Evolutionary conservation across 2,113 vertebrate genomes (phyloP).

Genomic region (Euleptes europaea): DNA sequence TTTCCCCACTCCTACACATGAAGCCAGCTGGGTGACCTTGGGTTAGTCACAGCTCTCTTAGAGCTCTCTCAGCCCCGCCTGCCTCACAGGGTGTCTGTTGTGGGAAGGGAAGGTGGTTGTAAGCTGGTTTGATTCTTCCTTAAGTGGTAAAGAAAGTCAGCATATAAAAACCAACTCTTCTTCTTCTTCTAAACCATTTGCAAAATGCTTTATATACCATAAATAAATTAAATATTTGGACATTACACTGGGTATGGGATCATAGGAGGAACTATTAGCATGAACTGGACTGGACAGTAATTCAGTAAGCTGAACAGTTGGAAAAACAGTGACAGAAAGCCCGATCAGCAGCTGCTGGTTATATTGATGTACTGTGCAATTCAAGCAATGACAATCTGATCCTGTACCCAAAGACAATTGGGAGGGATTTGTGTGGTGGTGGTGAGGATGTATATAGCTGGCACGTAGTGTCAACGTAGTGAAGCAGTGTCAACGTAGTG

Average conservation of each 20-base stretch:
- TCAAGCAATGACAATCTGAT: background rate
- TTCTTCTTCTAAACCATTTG: too few relatives aligned
- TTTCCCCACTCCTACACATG: too few relatives aligned
- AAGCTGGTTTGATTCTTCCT: too few relatives aligned
- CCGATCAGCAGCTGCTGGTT: background rate
- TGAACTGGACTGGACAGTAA: background rate
- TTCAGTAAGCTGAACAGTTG: background rate
- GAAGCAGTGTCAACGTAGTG: background rate
- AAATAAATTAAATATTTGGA: background rate
- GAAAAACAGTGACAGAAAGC: background rate
- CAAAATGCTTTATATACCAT: background rate
- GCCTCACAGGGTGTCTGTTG: too few relatives aligned
- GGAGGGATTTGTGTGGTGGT: background rate
- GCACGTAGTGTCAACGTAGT: too few relatives aligned
- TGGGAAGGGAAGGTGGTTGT: too few relatives aligned
- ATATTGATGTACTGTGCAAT: background rate
- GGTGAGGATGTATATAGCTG: too few relatives aligned
- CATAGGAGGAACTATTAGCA: background rate
- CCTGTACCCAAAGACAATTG: background rate
- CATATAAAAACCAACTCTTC: too few relatives aligned
- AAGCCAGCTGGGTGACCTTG: too few relatives aligned
- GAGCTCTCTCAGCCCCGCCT: too few relatives aligned
- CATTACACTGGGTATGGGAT: background rate
- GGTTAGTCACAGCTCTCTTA: too few relatives aligned
- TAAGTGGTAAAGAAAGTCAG: too few relatives aligned